Evolutionary conservation across 2,888 invertebrate species (phyloP), one percentile per base, ranked within the genome.

Genomic region (Mallateleia sp.): DNA sequence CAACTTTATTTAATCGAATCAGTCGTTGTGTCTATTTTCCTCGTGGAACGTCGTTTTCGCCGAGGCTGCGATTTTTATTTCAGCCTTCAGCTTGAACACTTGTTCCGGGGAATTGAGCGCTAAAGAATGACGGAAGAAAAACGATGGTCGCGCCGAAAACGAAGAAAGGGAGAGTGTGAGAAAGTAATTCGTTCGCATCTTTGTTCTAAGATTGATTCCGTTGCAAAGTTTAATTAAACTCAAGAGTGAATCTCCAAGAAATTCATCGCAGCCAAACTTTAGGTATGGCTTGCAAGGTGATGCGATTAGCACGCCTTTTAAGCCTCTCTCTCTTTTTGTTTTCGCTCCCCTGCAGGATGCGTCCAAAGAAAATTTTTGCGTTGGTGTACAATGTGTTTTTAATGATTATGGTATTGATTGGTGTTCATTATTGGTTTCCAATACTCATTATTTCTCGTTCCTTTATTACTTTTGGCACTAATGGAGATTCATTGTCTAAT

Each of bases 161-260:
- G 62, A 69, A 85, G 80, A 75, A 80, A 85, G 62, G 42, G 75
- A 80, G 75, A 85, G 85, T 80, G 77, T 58, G 75, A 77, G 85
- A 80, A 80, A 75, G 80, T 85, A 85, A 85, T 80, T 85, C 75
- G 71, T 85, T 80, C 85, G 75, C 74, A 80, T 80, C 80, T 80
- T 85, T 80, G 85, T 85, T 80, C 80, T 75, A 85, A 85, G 80
- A 85, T 85, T 85, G 85, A 85, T 85, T 85, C 60, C 62, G 75
- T 58, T 75, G 79, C 66, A 69, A 69, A 85, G 75, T 85, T 85
- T 85, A 75, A 85, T 85, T 85, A 85, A 85, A 85, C 80, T 69
- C 85, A 75, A 75, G 75, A 80, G 75, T 67, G 62, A 85, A 72
- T 79, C 58, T 47, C 45, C 42, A 45, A 85, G 85, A 79, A 84